Evolutionary conservation across 53 echinoderm and acorn worm genomes (phyloP).

Genomic region (Echinarachnius parma): DNA sequence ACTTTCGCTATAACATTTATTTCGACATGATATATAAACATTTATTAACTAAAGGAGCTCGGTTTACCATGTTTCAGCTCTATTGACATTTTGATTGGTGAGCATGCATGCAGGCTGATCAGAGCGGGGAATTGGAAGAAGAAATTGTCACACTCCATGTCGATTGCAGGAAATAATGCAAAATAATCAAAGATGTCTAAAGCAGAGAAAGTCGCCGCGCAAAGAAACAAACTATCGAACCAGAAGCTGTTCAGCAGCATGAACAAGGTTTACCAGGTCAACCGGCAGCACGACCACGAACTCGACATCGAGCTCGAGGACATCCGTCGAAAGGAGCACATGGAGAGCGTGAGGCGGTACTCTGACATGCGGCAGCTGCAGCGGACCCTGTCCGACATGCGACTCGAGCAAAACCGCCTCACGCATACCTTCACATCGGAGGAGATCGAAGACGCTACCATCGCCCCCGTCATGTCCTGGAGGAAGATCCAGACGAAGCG

Average conservation of each 20-base stretch:
- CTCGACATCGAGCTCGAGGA: constrained; percentile 42
- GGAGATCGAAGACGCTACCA: constrained; percentile 29
- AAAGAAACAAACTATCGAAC: background rate
- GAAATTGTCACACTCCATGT: too few relatives aligned
- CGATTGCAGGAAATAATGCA: too few relatives aligned
- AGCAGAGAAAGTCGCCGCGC: too few relatives aligned
- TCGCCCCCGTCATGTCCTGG: constrained; percentile 44
- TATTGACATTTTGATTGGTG: too few relatives aligned
- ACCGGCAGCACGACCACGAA: constrained; percentile 53
- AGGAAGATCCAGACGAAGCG: constrained; percentile 39
- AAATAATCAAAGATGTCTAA: background rate
- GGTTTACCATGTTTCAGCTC: too few relatives aligned
- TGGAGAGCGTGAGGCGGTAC: constrained; percentile 36
- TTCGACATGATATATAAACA: too few relatives aligned
- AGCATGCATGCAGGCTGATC: too few relatives aligned
- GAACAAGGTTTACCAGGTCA: constrained; percentile 53
- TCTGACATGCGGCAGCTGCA: constrained; percentile 11
- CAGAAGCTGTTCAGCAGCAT: constrained; percentile 20
- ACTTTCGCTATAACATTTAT: too few relatives aligned
- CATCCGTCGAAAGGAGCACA: constrained; percentile 43
- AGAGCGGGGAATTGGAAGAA: too few relatives aligned
- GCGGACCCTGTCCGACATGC: constrained; percentile 23
- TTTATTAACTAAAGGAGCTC: too few relatives aligned
- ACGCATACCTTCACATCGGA: constrained; percentile 47
- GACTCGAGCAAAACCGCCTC: background rate